Base-by-base conservation (phyloP, 2,113 vertebrate species). In the Condylura cristata region DNA sequence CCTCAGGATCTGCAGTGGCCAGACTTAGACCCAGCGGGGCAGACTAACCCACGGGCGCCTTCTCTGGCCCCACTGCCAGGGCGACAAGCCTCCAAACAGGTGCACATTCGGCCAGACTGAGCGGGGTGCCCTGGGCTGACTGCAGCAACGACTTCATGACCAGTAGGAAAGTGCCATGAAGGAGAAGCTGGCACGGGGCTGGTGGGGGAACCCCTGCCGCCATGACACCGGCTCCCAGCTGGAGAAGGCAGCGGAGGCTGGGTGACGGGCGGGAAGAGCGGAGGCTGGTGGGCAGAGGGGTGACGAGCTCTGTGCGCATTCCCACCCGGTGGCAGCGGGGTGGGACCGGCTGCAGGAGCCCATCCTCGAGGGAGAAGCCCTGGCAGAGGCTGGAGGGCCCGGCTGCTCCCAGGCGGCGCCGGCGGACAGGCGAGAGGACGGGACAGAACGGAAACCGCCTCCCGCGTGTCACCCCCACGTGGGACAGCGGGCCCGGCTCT, bases 341-440 rank as follows among this genome's bases (percentile, higher is more conserved):
- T 37, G 30, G 48, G 37, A 20, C 20, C 46, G 34, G 70, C 1
- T 0, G 53, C 2, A 26, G 39, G 14, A 10, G 1, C 30, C 48
- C 46, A 3, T 24, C 26, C 46, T 3, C 32, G 24, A 53, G 37
- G 37, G 44, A 24, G 30, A 37, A 16, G 53, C 34, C 39, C 3
- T 34, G 37, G 53, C 71, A 5, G 48, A 4, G 39, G 53, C 60
- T 13, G 32, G 41, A 13, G 12, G 39, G 72, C 16, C n/a, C 1
- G 0, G 3, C n/a, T 44, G 56, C 34, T 16, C 46, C 24, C 58
- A 34, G 81, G 32, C 34, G 34, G 41, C 63, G 30, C 44, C 66
- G 0, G 8, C 7, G 6, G 61, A 20, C 80, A 6, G 30, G 80
- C 24, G 0, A 5, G 14, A 3, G 5, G 39, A 16, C 8, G 12